A percentile compares a stretch with the other conserved stretches of the same genome.
phyloP scores from a whole-genome alignment of 2,797 vertebrate genomes.

The Myripristis murdjan region DNA sequence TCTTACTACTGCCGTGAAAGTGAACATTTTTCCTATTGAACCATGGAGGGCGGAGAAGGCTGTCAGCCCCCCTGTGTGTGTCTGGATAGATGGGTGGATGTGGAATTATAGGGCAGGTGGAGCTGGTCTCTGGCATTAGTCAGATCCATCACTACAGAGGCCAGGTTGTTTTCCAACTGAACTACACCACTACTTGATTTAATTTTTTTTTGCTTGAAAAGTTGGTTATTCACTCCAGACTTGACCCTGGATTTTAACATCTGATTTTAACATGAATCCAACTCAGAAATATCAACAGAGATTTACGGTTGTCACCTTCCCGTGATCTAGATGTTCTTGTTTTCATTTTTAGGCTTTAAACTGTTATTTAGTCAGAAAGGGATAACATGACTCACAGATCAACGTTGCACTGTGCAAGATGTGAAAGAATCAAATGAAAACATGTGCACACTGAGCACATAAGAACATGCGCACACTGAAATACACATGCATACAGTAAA shows the following conservation, averaged over 20 bases:
- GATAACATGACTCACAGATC: background rate
- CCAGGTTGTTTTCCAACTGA: background rate
- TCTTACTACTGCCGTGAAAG: conserved; percentile 30
- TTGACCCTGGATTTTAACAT: conserved; percentile 3
- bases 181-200: conserved; percentile 1
- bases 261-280: background rate
- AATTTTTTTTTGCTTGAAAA: conserved; percentile 12
- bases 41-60: conserved; percentile 12
- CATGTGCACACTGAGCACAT: conserved; percentile 22
- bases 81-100: conserved; percentile 24
- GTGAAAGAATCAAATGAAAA: conserved; percentile 2
- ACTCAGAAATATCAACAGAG: background rate
- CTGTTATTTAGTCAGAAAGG: background rate
- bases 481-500: conserved; percentile 5
- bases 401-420: conserved; percentile 1
- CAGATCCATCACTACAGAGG: conserved; percentile 45
- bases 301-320: no score
- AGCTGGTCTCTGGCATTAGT: conserved; percentile 30
- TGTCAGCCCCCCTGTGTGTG: conserved; percentile 24
- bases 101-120: conserved; percentile 18
- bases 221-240: background rate
- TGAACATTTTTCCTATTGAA: conserved; percentile 35
- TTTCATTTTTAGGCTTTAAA: background rate
- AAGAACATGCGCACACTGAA: background rate
- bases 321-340: background rate